These are phyloP conservation scores for Channa striata DNA, from an alignment of 2,797 vertebrate genomes.

Conservation along the genomic window DNA sequence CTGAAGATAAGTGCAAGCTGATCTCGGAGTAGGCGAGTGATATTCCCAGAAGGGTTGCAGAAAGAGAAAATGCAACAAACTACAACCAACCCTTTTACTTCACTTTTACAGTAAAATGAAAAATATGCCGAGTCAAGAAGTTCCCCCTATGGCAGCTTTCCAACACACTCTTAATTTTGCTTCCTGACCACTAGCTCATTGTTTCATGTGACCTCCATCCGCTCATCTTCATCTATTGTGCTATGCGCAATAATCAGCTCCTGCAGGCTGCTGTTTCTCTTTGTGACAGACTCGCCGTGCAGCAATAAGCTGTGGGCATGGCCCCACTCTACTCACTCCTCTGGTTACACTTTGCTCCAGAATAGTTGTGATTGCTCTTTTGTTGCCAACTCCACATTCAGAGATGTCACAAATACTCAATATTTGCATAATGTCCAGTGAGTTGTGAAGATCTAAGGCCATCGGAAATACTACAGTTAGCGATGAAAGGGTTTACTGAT, in stretches of 20 bases:
- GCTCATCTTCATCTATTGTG: constrained; percentile 25
- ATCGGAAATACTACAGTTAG: constrained; percentile 20
- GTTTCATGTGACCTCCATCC: constrained; percentile 44
- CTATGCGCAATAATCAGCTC: constrained; percentile 38
- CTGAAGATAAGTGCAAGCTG: constrained; percentile 52
- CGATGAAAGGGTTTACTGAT: neutral
- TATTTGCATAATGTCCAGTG: constrained; percentile 20
- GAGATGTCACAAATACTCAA: constrained; percentile 26
- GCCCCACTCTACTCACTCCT: constrained; percentile 15
- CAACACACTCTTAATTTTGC: constrained; percentile 30
- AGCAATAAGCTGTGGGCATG: constrained; percentile 16
- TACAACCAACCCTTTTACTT: constrained; percentile 13
- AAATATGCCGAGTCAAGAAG: constrained; percentile 12
- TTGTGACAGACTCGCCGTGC: constrained; percentile 23
- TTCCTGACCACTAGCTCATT: constrained; percentile 29
- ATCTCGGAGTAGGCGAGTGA: constrained; percentile 56
- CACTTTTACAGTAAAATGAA: neutral
- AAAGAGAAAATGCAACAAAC: constrained; percentile 41
- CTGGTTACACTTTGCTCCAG: constrained; percentile 41
- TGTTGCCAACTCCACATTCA: constrained; percentile 33
- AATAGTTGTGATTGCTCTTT: constrained; percentile 12
- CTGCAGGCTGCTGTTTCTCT: constrained; percentile 21
- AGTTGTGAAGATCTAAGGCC: neutral
- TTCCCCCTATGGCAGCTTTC: constrained; percentile 23
- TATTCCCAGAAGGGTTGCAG: constrained; percentile 59